Percentiles rank a stretch among this genome's conserved stretches.
Conservation (phyloP, 1,140 invertebrate genomes). For the Nixonia krombeini region DNA sequence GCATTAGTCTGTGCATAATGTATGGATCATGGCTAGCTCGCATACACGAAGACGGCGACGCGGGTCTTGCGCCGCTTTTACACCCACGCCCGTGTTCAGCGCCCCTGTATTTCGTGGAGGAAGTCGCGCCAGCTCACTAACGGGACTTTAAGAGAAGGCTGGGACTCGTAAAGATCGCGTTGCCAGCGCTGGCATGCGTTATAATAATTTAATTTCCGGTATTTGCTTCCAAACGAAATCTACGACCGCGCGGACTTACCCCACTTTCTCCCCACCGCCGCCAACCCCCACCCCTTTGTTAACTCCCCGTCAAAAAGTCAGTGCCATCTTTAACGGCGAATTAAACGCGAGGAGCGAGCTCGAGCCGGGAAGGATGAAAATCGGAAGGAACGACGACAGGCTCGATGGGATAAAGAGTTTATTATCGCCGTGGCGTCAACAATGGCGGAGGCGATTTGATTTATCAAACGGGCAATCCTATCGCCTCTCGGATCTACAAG, state of each 20-base stretch:
- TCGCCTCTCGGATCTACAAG: constrained; percentile 61
- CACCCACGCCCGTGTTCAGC: neutral
- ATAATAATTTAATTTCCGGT: constrained; percentile 28
- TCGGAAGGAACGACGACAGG: neutral
- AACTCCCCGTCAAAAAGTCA: neutral
- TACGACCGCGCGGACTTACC: neutral
- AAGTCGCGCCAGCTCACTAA: constrained; percentile 19
- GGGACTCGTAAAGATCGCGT: constrained; percentile 28
- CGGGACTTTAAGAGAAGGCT: constrained; percentile 23
- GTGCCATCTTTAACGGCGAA: constrained; percentile 32
- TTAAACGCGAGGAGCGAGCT: constrained; percentile 13
- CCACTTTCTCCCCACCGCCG: too few relatives aligned
- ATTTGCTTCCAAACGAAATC: constrained; percentile 15
- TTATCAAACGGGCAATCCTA: constrained; percentile 66
- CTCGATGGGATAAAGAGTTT: constrained; percentile 45
- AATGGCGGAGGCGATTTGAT: constrained; percentile 58
- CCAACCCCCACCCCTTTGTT: too few relatives aligned
- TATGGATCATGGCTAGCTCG: constrained; percentile 55
- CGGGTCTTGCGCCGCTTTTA: constrained; percentile 2
- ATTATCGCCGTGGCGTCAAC: constrained; percentile 45
- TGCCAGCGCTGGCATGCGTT: constrained; percentile 14
- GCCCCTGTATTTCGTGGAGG: constrained; percentile 9
- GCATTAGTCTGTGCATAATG: constrained; percentile 69
- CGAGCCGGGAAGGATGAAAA: too few relatives aligned
- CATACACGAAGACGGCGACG: neutral